Evolutionary conservation across 2,113 vertebrate genomes (phyloP).

Genomic region (Brachypteracias leptosomus): DNA sequence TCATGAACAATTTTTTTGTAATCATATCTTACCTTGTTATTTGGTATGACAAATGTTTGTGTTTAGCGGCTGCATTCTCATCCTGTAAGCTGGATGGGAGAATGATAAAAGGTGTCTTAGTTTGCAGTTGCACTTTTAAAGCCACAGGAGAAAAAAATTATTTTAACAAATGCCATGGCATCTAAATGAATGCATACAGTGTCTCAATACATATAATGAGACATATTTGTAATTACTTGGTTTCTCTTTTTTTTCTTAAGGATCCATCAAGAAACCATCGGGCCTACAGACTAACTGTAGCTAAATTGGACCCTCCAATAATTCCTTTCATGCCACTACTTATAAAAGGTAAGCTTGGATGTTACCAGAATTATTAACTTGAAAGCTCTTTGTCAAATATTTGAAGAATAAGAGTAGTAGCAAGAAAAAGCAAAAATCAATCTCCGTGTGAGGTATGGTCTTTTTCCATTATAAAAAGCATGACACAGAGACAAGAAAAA

Average conservation of each 20-base stretch:
- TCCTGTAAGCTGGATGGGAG: neutral
- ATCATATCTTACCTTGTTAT: neutral
- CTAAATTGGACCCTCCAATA: slow-evolving; percentile 93
- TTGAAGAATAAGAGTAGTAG: neutral
- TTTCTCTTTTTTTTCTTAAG: slow-evolving; percentile 73
- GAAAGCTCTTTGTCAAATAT: slow-evolving; percentile 36
- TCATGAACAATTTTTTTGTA: neutral
- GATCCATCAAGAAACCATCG: slow-evolving; percentile 98
- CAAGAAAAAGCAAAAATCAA: slow-evolving; percentile 13
- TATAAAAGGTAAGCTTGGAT: slow-evolving; percentile 90
- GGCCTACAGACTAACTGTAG: slow-evolving; percentile 90
- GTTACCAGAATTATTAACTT: slow-evolving; percentile 27
- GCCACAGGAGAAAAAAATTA: neutral
- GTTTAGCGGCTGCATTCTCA: neutral
- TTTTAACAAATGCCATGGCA: neutral
- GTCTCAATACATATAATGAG: neutral
- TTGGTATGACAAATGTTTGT: neutral
- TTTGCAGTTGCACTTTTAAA: slow-evolving; percentile 15
- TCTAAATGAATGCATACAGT: neutral
- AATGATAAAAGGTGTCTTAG: neutral
- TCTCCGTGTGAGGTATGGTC: neutral
- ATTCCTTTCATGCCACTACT: slow-evolving; percentile 98
- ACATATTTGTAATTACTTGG: neutral
- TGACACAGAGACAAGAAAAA: neutral
- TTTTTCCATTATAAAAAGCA: neutral